Conservation (phyloP, 2,113 vertebrate genomes). For the Oriolus oriolus region DNA sequence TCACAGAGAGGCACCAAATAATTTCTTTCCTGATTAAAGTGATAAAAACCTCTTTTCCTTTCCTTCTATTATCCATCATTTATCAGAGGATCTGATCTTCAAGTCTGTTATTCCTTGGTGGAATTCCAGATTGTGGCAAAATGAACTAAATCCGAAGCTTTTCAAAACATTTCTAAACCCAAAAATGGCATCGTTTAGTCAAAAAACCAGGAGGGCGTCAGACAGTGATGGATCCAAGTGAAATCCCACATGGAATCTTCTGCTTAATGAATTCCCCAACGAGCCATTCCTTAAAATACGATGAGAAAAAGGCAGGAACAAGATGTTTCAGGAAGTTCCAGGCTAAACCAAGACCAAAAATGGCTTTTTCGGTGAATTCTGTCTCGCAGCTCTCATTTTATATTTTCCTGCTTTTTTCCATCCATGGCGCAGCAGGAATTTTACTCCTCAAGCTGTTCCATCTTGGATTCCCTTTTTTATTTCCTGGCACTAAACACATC, state of each 20-base stretch:
- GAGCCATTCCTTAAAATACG: background rate
- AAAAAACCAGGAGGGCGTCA: background rate
- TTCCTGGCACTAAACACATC: background rate
- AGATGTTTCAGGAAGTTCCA: background rate
- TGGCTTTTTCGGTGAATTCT: background rate
- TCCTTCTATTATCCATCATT: background rate
- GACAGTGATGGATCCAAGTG: background rate
- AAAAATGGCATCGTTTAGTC: background rate
- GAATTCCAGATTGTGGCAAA: background rate
- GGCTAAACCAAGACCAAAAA: background rate
- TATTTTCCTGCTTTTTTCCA: background rate
- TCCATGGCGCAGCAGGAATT: background rate
- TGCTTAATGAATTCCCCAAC: background rate
- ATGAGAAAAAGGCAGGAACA: background rate
- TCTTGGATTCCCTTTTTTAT: background rate
- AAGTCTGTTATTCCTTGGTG: background rate
- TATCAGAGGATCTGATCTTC: background rate
- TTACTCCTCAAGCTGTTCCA: constrained; percentile 30
- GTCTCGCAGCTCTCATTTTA: background rate
- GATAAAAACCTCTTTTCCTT: background rate
- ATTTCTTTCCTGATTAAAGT: background rate
- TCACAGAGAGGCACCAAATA: background rate
- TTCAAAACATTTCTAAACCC: background rate
- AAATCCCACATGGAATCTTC: background rate
- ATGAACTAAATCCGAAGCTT: background rate